A percentile compares a stretch with the other conserved stretches of the same genome.
phyloP scores from a whole-genome alignment of 2,888 invertebrate species.

The Gnatocerus cornutus region DNA sequence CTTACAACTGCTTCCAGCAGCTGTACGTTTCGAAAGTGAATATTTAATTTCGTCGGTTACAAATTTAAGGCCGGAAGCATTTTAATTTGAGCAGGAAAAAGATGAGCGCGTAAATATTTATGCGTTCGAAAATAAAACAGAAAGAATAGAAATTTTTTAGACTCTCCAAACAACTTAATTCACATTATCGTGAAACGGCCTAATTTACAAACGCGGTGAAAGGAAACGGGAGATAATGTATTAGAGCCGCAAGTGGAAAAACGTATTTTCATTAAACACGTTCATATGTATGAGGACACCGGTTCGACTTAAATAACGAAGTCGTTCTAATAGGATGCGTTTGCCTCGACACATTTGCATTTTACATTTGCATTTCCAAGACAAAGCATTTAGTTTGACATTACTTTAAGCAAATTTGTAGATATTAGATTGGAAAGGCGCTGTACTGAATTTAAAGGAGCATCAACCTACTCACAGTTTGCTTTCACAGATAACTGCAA shows the following conservation, averaged over 20 bases:
- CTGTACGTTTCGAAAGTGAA: constrained; percentile 30
- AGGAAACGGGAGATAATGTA: too few species aligned
- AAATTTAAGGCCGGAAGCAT: constrained; percentile 26
- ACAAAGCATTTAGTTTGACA: constrained; percentile 44
- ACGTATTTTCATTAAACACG: constrained; percentile 36
- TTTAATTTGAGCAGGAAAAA: constrained; percentile 17
- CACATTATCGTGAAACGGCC: background rate
- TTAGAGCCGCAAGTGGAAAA: constrained; percentile 16
- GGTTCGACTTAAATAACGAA: constrained; percentile 32
- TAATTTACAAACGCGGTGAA: constrained; percentile 25
- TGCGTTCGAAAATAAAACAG: constrained; percentile 7
- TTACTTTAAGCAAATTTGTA: constrained; percentile 43
- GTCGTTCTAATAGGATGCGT: constrained; percentile 42
- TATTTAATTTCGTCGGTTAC: constrained; percentile 36
- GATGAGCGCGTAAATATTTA: constrained; percentile 25
- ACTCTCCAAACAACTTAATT: constrained; percentile 1
- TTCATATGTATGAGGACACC: constrained; percentile 40
- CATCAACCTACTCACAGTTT: constrained; percentile 1
- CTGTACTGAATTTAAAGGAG: constrained; percentile 21
- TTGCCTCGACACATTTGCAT: constrained; percentile 39
- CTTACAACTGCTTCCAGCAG: constrained; percentile 31
- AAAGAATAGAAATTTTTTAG: constrained; percentile 13
- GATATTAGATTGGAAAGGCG: constrained; percentile 34
- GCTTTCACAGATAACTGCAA: background rate
- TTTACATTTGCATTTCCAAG: constrained; percentile 38